Conservation (phyloP, 1,140 invertebrate species). For the Bursaphelenchus mucronatus region DNA sequence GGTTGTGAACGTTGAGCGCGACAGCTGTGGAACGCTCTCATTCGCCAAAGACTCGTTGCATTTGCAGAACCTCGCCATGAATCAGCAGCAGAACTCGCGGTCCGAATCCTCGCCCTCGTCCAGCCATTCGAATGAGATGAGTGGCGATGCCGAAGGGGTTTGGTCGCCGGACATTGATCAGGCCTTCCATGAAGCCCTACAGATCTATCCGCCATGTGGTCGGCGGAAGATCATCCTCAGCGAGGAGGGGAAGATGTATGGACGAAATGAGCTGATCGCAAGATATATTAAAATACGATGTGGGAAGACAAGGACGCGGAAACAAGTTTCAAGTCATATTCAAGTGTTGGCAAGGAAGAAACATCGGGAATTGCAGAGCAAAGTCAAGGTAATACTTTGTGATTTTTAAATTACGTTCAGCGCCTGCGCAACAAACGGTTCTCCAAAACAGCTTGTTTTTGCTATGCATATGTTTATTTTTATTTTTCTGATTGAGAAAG, state of each 20-base stretch:
- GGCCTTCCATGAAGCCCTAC: constrained; percentile 97
- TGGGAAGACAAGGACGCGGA: constrained; percentile 95
- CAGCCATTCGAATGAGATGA: constrained; percentile 4
- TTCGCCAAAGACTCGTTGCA: too few species aligned
- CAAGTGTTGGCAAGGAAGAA: constrained; percentile 95
- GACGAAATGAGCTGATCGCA: constrained; percentile 96
- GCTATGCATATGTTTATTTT: not conserved
- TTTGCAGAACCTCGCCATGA: too few species aligned
- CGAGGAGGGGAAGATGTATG: constrained; percentile 99
- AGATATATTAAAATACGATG: constrained; percentile 97
- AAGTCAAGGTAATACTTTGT: constrained; percentile 72
- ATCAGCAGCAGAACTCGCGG: too few species aligned
- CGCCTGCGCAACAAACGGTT: not conserved
- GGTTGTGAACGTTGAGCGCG: too few species aligned
- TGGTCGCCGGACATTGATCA: constrained; percentile 99
- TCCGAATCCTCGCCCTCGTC: constrained; percentile 2
- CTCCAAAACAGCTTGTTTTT: not conserved
- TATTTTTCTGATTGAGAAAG: too few species aligned
- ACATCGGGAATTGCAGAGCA: constrained; percentile 90
- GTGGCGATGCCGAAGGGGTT: constrained; percentile 87
- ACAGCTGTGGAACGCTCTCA: too few species aligned
- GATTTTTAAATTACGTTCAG: constrained; percentile 1
- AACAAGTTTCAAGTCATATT: constrained; percentile 99
- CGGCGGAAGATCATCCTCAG: constrained; percentile 97
- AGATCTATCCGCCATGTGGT: constrained; percentile 98